phyloP scores from a whole-genome alignment of 2,113 vertebrate genomes.

The Tauraco erythrolophus region DNA sequence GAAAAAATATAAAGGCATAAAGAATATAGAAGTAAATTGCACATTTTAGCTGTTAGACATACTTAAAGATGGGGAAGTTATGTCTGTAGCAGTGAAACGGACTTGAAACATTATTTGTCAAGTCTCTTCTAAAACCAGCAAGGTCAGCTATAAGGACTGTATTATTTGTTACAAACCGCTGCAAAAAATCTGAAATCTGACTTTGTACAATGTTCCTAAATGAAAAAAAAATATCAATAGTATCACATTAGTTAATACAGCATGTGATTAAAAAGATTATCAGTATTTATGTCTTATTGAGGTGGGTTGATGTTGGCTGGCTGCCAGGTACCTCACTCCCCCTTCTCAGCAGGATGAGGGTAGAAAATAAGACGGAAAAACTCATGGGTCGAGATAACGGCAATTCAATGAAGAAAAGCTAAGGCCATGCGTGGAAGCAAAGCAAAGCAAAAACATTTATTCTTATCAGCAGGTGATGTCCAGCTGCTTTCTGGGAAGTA shows the following conservation, averaged over 20 bases:
- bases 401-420: background rate
- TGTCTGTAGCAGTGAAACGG: background rate
- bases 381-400: background rate
- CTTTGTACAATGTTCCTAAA: background rate
- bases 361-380: background rate
- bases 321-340: background rate
- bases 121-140: background rate
- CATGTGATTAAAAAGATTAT: background rate
- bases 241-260: background rate
- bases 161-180: background rate
- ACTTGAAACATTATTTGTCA: background rate
- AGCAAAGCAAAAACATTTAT: background rate
- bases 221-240: background rate
- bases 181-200: background rate
- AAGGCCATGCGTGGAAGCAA: background rate
- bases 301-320: background rate
- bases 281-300: background rate
- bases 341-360: background rate
- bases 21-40: background rate
- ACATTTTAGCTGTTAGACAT: background rate
- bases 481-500: background rate
- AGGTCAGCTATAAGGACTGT: background rate
- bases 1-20: background rate
- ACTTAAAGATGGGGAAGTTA: background rate
- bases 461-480: background rate